Conservation (phyloP, 2,797 vertebrate species). For the Squalus acanthias region DNA sequence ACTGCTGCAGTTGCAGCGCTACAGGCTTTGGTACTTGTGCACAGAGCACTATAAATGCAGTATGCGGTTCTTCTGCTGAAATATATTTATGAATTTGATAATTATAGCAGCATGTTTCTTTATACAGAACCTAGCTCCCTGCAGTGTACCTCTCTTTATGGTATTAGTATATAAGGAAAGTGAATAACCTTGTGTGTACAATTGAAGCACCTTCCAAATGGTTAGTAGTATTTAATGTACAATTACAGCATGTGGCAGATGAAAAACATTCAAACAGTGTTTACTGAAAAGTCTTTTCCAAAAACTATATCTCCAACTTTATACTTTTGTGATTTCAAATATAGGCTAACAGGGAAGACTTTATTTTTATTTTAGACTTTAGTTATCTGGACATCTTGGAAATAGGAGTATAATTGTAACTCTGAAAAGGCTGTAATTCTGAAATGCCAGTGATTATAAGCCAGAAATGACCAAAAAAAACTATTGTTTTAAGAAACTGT, state of each 20-base stretch:
- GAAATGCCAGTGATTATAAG: too few species aligned
- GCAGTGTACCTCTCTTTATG: conserved; percentile 48
- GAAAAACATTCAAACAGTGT: conserved; percentile 46
- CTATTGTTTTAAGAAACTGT: too few species aligned
- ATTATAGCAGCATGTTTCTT: conserved; percentile 45
- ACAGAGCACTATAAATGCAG: background rate
- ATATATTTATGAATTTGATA: conserved; percentile 44
- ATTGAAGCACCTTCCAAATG: conserved; percentile 47
- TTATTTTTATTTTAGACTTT: conserved; percentile 1
- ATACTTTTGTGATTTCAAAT: conserved; percentile 47
- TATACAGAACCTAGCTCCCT: conserved; percentile 46
- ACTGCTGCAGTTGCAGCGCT: too few species aligned
- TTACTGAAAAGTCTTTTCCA: conserved; percentile 50
- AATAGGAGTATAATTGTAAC: too few species aligned
- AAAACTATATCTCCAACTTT: conserved; percentile 51
- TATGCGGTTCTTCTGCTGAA: conserved; percentile 44
- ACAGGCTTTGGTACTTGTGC: too few species aligned
- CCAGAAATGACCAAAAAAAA: too few species aligned
- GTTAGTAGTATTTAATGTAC: conserved; percentile 52
- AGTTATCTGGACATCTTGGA: too few species aligned
- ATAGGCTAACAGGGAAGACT: too few species aligned
- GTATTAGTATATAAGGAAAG: conserved; percentile 54
- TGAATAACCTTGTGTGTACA: conserved; percentile 53
- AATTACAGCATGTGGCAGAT: conserved; percentile 51
- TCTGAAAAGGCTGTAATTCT: too few species aligned